These are phyloP conservation scores for Atrina japonica DNA, from an alignment of 2,888 invertebrate species.

Conservation along the genomic window DNA sequence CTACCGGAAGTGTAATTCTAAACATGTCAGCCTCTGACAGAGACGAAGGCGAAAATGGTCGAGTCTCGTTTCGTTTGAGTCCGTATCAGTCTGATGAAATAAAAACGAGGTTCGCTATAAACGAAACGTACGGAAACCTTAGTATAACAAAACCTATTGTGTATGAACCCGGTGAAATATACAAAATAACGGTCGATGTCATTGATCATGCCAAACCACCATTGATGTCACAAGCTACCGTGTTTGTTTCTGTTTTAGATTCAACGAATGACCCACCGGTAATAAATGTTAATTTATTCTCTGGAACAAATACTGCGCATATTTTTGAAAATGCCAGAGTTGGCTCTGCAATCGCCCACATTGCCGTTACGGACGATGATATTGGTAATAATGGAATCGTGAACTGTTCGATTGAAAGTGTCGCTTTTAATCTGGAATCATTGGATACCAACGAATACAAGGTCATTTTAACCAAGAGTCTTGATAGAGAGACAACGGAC, in stretches of 20 bases:
- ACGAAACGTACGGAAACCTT: slow-evolving; percentile 61
- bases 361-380: slow-evolving; percentile 65
- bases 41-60: slow-evolving; percentile 90
- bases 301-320: slow-evolving; percentile 51
- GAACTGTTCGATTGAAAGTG: slow-evolving; percentile 56
- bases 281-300: slow-evolving; percentile 65
- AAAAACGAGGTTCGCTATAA: slow-evolving; percentile 53
- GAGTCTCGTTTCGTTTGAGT: slow-evolving; percentile 80
- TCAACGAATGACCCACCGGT: slow-evolving; percentile 97
- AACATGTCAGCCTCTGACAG: slow-evolving; percentile 90
- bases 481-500: slow-evolving; percentile 51
- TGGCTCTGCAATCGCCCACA: slow-evolving; percentile 66
- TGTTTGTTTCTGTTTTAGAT: slow-evolving; percentile 84
- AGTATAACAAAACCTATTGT: slow-evolving; percentile 60
- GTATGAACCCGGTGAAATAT: slow-evolving; percentile 56
- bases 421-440: slow-evolving; percentile 61
- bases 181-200: slow-evolving; percentile 60
- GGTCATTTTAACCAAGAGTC: slow-evolving; percentile 47
- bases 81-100: slow-evolving; percentile 54
- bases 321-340: slow-evolving; percentile 66
- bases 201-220: slow-evolving; percentile 64
- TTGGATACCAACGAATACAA: slow-evolving; percentile 64
- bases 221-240: slow-evolving; percentile 60
- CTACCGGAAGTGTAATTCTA: slow-evolving; percentile 47
- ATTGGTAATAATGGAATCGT: slow-evolving; percentile 67